Base-by-base conservation (phyloP, 2,797 vertebrate species). In the Silurus aristotelis region DNA sequence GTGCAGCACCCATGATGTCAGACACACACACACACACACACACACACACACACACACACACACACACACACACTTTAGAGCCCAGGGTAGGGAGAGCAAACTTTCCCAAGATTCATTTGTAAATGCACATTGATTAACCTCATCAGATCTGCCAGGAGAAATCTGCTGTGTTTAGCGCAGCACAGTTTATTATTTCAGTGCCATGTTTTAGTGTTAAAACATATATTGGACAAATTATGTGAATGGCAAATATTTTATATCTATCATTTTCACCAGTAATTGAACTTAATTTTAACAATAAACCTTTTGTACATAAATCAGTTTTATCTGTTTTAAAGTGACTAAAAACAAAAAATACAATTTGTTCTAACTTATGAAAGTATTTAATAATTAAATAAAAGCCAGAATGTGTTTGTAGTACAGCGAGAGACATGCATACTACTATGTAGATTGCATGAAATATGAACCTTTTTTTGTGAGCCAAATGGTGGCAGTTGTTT, bases 31-130 rank as follows among this genome's bases (percentile, higher is more conserved):
- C 31, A 38, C 31, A 38, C 31, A 38, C 31, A 38, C 31, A 38
- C 31, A 38, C 31, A 38, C 31, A 38, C 31, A 38, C 31, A 38
- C 31, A 38, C 38, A 38, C 38, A 38, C 38, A 38, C 38, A 38
- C 38, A 38, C 38, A 38, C 38, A 38, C 38, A 38, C 38, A 9
- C 22, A 55, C 17, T 55, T 27, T 81, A 43, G 15, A 76, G 58
- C 60, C 55, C 20, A 19, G 80, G 61, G 38, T 73, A 67, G 75
- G 43, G 56, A 73, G 19, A 71, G 68, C 43, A 46, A 27, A 70
- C 27, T 83, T n/a, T 78, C 2, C 48, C 22, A 64, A 78, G 43
- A 80, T 76, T 70, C 77, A 38, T 67, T 31, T 7, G 75, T 77
- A 71, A 82, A 71, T 60, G 56, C 3, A 0, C 63, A 43, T 71